Evolutionary conservation across 2,888 invertebrate genomes (phyloP), one percentile per base, ranked within the genome.

Genomic region (Elgonia sp.): DNA sequence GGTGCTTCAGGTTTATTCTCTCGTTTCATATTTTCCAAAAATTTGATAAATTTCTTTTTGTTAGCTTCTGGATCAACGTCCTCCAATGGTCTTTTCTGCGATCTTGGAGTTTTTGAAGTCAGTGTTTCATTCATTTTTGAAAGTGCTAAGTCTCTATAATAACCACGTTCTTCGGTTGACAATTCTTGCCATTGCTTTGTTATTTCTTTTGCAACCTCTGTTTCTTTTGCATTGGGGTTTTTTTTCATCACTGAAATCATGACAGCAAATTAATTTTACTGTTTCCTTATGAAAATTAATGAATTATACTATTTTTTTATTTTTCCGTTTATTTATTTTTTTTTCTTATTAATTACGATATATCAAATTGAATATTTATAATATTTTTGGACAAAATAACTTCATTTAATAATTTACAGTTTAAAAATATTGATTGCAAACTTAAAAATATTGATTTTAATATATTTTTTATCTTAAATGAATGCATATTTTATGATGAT

Each of bases 171-270:
- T 53, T 94, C 94, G 2, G 92, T 89, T 0, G 93, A 91, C 62
- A 95, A 89, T 62, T 92, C 87, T 86, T 93, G 93, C 95, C 95
- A 95, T 6, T 92, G 91, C 62, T 89, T 87, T 16, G 93, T 93
- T 73, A 95, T 89, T n/a, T 91, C 84, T 62, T 90, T 89, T n/a
- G 95, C 95, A 9, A 95, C 92, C 90, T 93, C 93, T 4, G 94
- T 92, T 88, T 94, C 93, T 57, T 93, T 93, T 42, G 93, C 89
- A 14, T 91, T 90, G 12, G 94, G 93, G 85, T 93, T 91, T 85
- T 94, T 89, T 62, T 90, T 85, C 16, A 92, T 62, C 29, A 94
- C 94, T 94, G 63, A 60, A 90, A 57, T 29, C 5, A 57, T 53
- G 16, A n/a, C 16, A 2, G n/a, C 12, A 16, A 53, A 79, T 4